Conservation (phyloP, 2,113 vertebrate species). For the Phoenicopterus ruber region DNA sequence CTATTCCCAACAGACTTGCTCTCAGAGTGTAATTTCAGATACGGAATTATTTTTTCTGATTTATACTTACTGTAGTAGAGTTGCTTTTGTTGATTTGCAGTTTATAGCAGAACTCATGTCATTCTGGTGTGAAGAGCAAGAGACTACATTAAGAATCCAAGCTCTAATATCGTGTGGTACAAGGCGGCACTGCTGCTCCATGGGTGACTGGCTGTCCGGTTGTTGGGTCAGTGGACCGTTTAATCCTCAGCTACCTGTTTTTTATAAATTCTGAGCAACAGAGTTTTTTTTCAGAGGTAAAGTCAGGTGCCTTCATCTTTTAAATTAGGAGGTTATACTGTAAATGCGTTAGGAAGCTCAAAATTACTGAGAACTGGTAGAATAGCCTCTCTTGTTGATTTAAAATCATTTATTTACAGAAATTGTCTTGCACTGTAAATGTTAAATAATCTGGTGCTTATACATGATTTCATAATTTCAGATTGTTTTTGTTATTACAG, state of each 20-base stretch:
- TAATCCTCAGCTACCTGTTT: background rate
- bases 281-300: background rate
- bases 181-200: background rate
- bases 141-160: background rate
- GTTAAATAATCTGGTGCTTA: conserved; percentile 37
- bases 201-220: background rate
- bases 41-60: background rate
- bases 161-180: background rate
- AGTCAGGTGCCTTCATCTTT: conserved; percentile 30
- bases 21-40: background rate
- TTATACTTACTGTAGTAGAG: background rate
- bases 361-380: background rate
- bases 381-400: background rate
- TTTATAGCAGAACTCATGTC: background rate
- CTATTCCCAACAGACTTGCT: background rate
- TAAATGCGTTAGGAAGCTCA: background rate
- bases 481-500: background rate
- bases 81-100: background rate
- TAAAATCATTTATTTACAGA: background rate
- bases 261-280: background rate
- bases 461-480: background rate
- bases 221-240: background rate
- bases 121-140: background rate
- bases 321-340: background rate
- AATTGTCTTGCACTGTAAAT: conserved; percentile 1